A percentile compares a stretch with the other conserved stretches of the same genome.
These are phyloP conservation scores for Oncorhynchus kisutch DNA, from an alignment of 2,113 vertebrate species.

Conservation along the genomic window DNA sequence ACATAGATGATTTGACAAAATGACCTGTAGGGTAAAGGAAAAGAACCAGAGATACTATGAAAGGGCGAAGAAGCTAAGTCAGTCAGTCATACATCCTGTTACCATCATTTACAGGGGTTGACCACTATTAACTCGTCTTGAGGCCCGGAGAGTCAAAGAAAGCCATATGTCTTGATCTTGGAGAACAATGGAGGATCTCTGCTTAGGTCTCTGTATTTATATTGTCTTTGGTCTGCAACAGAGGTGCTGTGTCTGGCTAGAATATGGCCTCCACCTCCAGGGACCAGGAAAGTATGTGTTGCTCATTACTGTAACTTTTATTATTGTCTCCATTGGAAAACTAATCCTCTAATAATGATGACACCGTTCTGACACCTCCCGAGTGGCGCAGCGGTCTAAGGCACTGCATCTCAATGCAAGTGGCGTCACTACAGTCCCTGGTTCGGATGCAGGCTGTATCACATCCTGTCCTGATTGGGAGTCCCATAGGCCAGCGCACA, in stretches of 20 bases:
- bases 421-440: no score
- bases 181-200: slow-evolving; percentile 64
- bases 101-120: background rate
- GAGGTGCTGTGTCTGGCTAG: slow-evolving; percentile 57
- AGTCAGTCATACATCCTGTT: slow-evolving; percentile 29
- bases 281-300: slow-evolving; percentile 27
- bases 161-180: slow-evolving; percentile 43
- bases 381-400: no score
- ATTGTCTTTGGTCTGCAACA: slow-evolving; percentile 49
- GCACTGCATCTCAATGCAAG: no score
- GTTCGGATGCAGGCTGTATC: no score
- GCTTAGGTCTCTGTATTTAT: slow-evolving; percentile 45
- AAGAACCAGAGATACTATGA: background rate
- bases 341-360: background rate
- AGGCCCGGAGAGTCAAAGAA: slow-evolving; percentile 44
- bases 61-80: background rate
- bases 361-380: slow-evolving; percentile 1
- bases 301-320: slow-evolving; percentile 15
- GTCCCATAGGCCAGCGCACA: no score
- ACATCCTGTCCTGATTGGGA: no score
- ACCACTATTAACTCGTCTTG: background rate
- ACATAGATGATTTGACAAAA: background rate
- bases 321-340: slow-evolving; percentile 42
- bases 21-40: background rate
- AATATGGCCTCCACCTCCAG: slow-evolving; percentile 60